Evolutionary conservation across 2,888 invertebrate species (phyloP).

Genomic region (Tetheella fluctuosa): DNA sequence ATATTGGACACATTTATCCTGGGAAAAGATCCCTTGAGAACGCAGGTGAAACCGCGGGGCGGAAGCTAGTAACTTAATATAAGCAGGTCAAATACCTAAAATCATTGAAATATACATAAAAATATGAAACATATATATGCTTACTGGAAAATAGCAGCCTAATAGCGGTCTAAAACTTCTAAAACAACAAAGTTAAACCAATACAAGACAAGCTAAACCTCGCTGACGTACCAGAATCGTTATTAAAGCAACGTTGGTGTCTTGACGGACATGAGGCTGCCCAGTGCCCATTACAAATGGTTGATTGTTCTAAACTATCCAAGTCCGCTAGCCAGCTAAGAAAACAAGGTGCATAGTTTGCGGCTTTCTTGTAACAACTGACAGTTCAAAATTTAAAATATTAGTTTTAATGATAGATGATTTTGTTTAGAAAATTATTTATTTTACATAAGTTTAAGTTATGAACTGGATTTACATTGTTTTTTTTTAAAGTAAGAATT

Average conservation of each 20-base stretch:
- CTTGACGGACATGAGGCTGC: constrained; percentile 77
- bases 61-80: no score
- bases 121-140: no score
- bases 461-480: no score
- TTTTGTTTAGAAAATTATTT: constrained; percentile 47
- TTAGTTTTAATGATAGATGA: constrained; percentile 66
- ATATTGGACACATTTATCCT: no score
- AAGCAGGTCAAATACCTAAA: no score
- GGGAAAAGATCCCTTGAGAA: no score
- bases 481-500: no score
- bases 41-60: no score
- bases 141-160: neutral
- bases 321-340: constrained; percentile 19
- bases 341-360: constrained; percentile 60
- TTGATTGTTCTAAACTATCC: constrained; percentile 51
- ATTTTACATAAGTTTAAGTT: constrained; percentile 10
- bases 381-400: constrained; percentile 61
- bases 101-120: no score
- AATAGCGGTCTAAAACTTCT: neutral
- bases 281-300: constrained; percentile 50
- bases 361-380: constrained; percentile 45
- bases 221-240: constrained; percentile 10
- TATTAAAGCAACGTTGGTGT: constrained; percentile 49
- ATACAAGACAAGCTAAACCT: neutral
- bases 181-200: constrained; percentile 4